Conservation (phyloP, 1,140 invertebrate species). For the Ceratosolen solmsi region DNA sequence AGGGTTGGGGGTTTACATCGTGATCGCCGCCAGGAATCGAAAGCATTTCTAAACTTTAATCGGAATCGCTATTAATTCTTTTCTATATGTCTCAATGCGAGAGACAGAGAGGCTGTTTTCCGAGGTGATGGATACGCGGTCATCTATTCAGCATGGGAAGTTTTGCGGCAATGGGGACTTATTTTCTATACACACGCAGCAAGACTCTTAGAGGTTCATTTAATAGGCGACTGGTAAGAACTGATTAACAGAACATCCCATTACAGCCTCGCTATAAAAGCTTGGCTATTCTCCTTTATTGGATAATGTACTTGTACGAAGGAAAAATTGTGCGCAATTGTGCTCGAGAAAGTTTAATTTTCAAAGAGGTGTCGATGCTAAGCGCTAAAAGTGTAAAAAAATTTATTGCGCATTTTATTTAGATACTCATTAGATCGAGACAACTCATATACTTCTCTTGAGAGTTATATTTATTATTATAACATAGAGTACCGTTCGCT, state of each 20-base stretch:
- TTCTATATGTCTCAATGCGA: constrained; percentile 35
- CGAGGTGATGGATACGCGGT: constrained; percentile 53
- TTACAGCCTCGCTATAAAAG: too few species aligned
- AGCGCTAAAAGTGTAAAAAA: too few species aligned
- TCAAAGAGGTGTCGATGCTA: too few species aligned
- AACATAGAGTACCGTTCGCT: background rate
- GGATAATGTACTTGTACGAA: too few species aligned
- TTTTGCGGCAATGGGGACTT: background rate
- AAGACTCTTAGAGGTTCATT: background rate
- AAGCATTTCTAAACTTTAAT: constrained; percentile 59
- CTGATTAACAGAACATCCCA: background rate
- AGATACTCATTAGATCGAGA: too few species aligned
- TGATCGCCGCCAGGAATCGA: background rate
- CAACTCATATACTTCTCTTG: too few species aligned
- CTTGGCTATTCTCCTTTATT: background rate
- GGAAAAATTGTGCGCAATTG: too few species aligned
- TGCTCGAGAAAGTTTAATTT: too few species aligned
- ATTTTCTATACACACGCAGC: background rate
- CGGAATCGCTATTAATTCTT: constrained; percentile 59
- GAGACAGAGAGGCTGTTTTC: constrained; percentile 16
- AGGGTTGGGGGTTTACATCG: background rate
- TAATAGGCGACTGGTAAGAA: background rate
- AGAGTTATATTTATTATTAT: too few species aligned
- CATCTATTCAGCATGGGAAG: constrained; percentile 47
- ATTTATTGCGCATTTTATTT: too few species aligned